These are phyloP conservation scores for Oophaga sylvatica DNA, from an alignment of 2,797 vertebrate species.

Conservation along the genomic window DNA sequence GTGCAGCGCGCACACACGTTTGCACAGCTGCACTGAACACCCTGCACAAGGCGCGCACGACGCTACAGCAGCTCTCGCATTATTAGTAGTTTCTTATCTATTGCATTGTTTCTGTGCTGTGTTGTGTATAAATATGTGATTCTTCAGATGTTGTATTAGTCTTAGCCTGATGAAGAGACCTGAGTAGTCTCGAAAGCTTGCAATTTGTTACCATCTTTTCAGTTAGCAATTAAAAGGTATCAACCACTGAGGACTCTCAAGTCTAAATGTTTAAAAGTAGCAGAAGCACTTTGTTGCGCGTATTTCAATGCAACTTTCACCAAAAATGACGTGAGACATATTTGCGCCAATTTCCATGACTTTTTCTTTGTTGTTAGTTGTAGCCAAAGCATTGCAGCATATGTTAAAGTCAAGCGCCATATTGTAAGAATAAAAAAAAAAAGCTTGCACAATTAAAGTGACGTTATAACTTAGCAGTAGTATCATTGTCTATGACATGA, in stretches of 20 bases:
- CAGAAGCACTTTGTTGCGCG: too few species aligned
- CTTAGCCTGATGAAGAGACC: too few species aligned
- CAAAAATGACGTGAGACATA: background rate
- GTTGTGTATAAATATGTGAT: too few species aligned
- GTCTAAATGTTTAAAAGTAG: background rate
- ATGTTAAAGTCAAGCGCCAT: background rate
- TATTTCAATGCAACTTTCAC: background rate
- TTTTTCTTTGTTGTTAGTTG: background rate
- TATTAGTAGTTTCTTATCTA: background rate
- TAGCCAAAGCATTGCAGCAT: background rate
- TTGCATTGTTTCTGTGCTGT: too few species aligned
- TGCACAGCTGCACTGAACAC: background rate
- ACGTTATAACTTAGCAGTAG: too few species aligned
- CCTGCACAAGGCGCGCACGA: background rate
- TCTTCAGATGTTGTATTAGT: too few species aligned
- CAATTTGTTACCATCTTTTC: too few species aligned
- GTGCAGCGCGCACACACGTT: background rate
- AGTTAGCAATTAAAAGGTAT: too few species aligned
- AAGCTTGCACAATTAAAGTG: background rate
- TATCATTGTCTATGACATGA: too few species aligned
- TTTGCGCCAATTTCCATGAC: background rate
- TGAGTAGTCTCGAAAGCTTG: too few species aligned
- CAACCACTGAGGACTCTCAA: too few species aligned
- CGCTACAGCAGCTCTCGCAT: background rate
- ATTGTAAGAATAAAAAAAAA: background rate